Percentiles rank a stretch among this genome's conserved stretches.
phyloP scores from a whole-genome alignment of 2,888 invertebrate species.

The Polylopha cassiicola region DNA sequence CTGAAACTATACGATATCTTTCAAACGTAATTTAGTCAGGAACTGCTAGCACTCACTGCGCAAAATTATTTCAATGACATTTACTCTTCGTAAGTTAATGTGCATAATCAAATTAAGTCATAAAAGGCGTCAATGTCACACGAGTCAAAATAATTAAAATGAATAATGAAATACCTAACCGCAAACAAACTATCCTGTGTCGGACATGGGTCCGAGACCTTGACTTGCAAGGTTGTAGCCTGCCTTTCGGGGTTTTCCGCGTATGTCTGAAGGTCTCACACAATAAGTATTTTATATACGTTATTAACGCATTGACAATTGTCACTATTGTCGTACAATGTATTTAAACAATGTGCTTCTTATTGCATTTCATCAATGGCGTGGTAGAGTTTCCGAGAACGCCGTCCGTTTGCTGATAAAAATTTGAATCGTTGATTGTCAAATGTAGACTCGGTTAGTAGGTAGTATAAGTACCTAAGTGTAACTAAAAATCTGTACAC shows the following conservation, averaged over 20 bases:
- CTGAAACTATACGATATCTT: no score
- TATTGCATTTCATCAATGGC: constrained; percentile 11
- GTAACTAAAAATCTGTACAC: no score
- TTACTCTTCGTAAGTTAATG: constrained; percentile 5
- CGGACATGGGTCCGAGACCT: constrained; percentile 51
- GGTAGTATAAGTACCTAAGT: no score
- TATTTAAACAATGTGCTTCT: constrained; percentile 6
- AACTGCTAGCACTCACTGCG: no score
- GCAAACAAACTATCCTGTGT: constrained; percentile 26
- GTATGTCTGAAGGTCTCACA: constrained; percentile 57
- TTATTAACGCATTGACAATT: constrained; percentile 4
- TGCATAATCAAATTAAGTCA: constrained; percentile 29
- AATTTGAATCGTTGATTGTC: constrained; percentile 1
- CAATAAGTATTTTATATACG: constrained; percentile 20
- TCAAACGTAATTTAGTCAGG: no score
- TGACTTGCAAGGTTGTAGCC: constrained; percentile 51
- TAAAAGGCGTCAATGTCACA: constrained; percentile 28
- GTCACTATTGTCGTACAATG: constrained; percentile 6
- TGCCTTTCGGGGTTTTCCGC: constrained; percentile 59
- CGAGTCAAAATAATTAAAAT: constrained; percentile 25
- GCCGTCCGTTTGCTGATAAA: constrained; percentile 6
- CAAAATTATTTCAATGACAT: constrained; percentile 2
- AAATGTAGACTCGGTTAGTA: no score
- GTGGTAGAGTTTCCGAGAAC: constrained; percentile 18
- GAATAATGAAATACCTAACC: constrained; percentile 20